A percentile compares a stretch with the other conserved stretches of the same genome.
Conservation (phyloP, 1,140 invertebrate genomes). For the Lysiphlebus fabarum region DNA sequence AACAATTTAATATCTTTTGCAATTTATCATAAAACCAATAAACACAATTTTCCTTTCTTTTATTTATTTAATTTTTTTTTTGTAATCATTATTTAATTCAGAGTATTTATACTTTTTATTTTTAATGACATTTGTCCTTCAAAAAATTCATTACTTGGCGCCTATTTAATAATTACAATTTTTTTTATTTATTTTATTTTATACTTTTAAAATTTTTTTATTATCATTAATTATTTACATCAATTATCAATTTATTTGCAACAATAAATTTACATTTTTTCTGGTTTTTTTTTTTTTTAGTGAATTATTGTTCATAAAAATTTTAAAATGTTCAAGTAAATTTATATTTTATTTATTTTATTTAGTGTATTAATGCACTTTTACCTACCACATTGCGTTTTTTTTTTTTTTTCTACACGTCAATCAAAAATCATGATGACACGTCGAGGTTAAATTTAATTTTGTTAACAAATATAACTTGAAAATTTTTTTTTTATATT, state of each 20-base stretch:
- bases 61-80: too few species aligned
- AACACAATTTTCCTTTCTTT: too few species aligned
- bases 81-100: too few species aligned
- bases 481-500: too few species aligned
- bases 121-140: constrained; percentile 10
- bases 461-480: too few species aligned
- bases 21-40: background rate
- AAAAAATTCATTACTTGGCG: constrained; percentile 9
- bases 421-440: constrained; percentile 5
- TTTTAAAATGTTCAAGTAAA: too few species aligned
- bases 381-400: constrained; percentile 7
- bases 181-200: background rate
- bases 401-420: background rate
- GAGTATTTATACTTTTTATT: too few species aligned
- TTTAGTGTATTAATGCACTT: background rate
- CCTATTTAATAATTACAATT: constrained; percentile 17
- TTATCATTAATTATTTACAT: too few species aligned
- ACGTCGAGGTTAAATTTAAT: constrained; percentile 1
- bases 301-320: too few species aligned
- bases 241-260: background rate
- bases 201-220: too few species aligned
- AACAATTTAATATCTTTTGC: background rate
- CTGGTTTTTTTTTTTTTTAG: too few species aligned
- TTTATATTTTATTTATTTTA: background rate
- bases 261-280: background rate